Conservation (phyloP, 2,113 vertebrate species). For the Crotalus horridus region DNA sequence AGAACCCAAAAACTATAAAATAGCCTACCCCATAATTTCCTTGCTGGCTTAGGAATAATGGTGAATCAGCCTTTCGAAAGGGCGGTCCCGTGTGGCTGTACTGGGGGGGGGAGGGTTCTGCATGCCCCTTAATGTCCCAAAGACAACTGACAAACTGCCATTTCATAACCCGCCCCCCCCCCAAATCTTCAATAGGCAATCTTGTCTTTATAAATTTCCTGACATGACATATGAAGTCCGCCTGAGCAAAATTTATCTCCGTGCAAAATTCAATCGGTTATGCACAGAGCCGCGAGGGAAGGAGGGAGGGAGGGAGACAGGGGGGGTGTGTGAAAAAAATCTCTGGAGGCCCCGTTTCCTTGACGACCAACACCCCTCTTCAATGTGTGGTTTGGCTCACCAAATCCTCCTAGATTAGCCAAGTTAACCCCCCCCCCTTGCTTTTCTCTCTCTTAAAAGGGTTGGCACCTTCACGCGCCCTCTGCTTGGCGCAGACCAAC, state of each 20-base stretch:
- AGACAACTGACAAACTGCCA: constrained; percentile 27
- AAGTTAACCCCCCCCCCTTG: constrained; percentile 39
- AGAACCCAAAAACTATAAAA: neutral
- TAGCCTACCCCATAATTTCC: neutral
- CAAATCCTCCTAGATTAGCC: constrained; percentile 70
- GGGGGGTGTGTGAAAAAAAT: no score
- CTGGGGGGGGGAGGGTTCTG: neutral
- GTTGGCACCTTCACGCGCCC: constrained; percentile 69
- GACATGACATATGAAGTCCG: constrained; percentile 66
- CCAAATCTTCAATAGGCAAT: constrained; percentile 57
- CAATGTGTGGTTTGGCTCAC: constrained; percentile 70
- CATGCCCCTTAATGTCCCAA: fast-evolving
- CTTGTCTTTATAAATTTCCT: constrained; percentile 57
- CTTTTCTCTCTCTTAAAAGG: constrained; percentile 68
- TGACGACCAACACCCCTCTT: constrained; percentile 76
- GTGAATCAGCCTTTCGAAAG: neutral
- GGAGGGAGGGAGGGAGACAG: neutral
- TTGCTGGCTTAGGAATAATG: no score
- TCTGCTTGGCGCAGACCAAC: constrained; percentile 63
- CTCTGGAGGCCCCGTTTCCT: constrained; percentile 75
- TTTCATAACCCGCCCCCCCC: constrained; percentile 42
- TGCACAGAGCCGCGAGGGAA: constrained; percentile 57
- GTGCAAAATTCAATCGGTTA: constrained; percentile 72
- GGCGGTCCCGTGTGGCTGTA: neutral
- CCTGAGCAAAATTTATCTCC: constrained; percentile 70